Conservation (phyloP, 2,113 vertebrate genomes). For the Upupa epops region DNA sequence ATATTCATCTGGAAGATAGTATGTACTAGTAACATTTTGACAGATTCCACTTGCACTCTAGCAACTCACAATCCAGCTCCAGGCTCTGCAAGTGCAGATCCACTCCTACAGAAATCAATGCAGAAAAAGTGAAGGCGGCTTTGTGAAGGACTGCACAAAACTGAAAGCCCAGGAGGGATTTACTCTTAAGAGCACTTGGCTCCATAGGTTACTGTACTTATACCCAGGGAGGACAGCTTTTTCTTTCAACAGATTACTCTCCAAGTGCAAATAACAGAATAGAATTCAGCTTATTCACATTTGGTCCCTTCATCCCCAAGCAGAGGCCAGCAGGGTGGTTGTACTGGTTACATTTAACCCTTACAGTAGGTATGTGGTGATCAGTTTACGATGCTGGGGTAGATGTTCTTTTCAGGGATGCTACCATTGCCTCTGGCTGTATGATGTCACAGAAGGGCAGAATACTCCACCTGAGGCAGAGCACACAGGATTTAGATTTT, state of each 20-base stretch:
- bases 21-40: background rate
- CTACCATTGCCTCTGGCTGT: background rate
- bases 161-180: background rate
- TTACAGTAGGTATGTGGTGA: rapidly evolving
- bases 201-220: background rate
- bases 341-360: background rate
- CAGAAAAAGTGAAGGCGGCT: background rate
- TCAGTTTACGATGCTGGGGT: background rate
- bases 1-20: background rate
- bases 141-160: background rate
- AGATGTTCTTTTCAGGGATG: background rate
- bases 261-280: background rate
- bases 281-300: background rate
- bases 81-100: background rate
- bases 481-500: background rate
- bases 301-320: background rate
- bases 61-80: background rate
- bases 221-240: background rate
- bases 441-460: background rate
- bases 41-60: background rate
- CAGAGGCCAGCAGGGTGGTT: rapidly evolving
- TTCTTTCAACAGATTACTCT: background rate
- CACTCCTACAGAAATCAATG: background rate
- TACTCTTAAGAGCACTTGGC: background rate
- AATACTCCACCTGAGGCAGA: background rate